A percentile compares a stretch with the other conserved stretches of the same genome.
Evolutionary conservation across 2,113 vertebrate genomes (phyloP).

Genomic region (Calonectris borealis): DNA sequence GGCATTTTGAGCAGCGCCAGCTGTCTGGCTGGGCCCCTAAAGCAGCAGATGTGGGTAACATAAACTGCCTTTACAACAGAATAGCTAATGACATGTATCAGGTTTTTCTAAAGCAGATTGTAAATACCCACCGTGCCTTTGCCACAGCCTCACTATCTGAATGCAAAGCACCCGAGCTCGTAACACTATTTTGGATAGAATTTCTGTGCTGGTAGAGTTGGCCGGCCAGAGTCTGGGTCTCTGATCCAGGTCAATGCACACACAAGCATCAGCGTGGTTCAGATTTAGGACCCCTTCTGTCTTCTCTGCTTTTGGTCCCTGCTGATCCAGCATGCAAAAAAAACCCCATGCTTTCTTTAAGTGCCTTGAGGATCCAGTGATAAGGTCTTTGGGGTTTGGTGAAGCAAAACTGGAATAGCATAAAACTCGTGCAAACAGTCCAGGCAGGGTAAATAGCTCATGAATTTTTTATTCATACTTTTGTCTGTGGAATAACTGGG

Average conservation of each 20-base stretch:
- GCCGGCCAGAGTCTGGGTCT: neutral
- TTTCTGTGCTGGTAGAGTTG: neutral
- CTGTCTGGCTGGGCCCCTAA: neutral
- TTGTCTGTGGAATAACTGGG: constrained; percentile 52
- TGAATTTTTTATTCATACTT: constrained; percentile 49
- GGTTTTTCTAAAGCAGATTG: neutral
- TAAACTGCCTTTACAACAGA: neutral
- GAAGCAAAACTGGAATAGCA: constrained; percentile 18
- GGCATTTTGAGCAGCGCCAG: neutral
- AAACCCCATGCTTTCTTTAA: neutral
- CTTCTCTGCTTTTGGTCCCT: neutral
- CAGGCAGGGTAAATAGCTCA: constrained; percentile 42
- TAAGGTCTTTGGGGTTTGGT: constrained; percentile 4
- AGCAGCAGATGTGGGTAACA: constrained; percentile 25
- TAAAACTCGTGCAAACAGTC: constrained; percentile 28
- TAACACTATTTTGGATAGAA: neutral
- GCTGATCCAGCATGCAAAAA: neutral
- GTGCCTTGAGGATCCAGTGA: neutral
- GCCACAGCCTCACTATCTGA: neutral
- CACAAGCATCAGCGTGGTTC: neutral
- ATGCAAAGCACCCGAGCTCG: neutral
- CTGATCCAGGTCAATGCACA: neutral
- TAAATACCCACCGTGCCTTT: neutral
- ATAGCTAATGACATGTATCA: neutral
- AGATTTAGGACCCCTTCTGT: neutral